These are phyloP conservation scores for roundworm (Caenorhabditis elegans) DNA, from an alignment of 1,140 invertebrate species.

Conservation along the genomic window WBcel235 BX284606.5:7051501-7052000, in stretches of 20 bases:
- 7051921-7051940: neutral
- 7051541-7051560: conserved; percentile 31
- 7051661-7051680: neutral
- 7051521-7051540: conserved; percentile 31
- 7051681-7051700: neutral
- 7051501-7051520: conserved; percentile 53
- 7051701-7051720: conserved; percentile 5
- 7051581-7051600: conserved; percentile 55
- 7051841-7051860: neutral
- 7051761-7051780: no score
- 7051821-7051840: no score
- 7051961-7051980: neutral
- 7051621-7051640: neutral
- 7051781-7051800: no score
- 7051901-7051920: conserved; percentile 2
- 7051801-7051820: no score
- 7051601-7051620: conserved; percentile 17
- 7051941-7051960: neutral
- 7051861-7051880: neutral
- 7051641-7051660: neutral
- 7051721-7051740: neutral
- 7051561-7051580: conserved; percentile 51
- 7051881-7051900: neutral
- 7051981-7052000: neutral
- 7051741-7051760: neutral